Conservation (phyloP, 1,140 invertebrate genomes). For the Zaprionus lachaisei region DNA sequence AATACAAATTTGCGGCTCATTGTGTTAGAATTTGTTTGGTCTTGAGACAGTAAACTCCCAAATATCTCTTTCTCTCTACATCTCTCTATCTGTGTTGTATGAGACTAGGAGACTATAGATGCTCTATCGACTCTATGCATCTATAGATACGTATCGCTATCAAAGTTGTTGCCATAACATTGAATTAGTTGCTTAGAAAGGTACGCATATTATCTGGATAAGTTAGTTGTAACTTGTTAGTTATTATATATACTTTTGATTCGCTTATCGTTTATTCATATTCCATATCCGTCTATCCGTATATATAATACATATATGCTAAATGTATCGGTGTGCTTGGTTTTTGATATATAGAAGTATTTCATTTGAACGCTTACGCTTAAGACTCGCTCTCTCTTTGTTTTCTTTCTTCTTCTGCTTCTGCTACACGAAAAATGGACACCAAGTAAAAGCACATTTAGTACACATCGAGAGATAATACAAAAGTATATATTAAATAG, state of each 20-base stretch:
- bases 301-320: constrained; percentile 56
- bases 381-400: constrained; percentile 33
- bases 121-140: not conserved
- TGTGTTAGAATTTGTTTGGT: constrained; percentile 66
- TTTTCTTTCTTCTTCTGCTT: constrained; percentile 7
- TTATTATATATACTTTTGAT: constrained; percentile 36
- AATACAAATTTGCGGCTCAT: constrained; percentile 78
- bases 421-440: constrained; percentile 39
- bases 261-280: constrained; percentile 44
- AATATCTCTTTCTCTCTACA: constrained; percentile 28
- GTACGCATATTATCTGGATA: constrained; percentile 74
- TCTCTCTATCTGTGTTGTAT: not conserved
- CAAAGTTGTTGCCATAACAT: constrained; percentile 45
- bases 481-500: constrained; percentile 37
- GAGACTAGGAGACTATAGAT: not conserved
- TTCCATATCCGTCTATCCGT: constrained; percentile 39
- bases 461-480: constrained; percentile 67
- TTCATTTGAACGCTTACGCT: constrained; percentile 45
- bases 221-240: constrained; percentile 52
- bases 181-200: constrained; percentile 67
- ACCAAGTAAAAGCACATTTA: constrained; percentile 79
- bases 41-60: constrained; percentile 55
- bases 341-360: constrained; percentile 75
- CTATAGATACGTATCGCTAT: constrained; percentile 12
- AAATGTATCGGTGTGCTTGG: constrained; percentile 80